Percentiles rank a stretch among this genome's conserved stretches.
Conservation (phyloP, 2,888 invertebrate genomes). For the Arge pagana region DNA sequence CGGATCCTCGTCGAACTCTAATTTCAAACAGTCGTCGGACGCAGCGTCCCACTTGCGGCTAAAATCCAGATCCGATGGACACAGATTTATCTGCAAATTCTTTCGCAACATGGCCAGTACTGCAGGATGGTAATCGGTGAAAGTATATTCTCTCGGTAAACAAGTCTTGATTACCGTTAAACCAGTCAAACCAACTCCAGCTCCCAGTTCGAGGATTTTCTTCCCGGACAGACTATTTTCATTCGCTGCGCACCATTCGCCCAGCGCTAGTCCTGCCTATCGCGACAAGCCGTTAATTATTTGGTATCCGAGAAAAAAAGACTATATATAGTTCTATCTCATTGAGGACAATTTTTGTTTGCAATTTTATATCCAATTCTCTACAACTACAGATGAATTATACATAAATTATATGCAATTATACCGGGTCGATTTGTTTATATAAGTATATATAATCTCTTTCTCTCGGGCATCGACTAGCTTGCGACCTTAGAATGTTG, state of each 20-base stretch:
- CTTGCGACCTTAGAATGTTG: not conserved
- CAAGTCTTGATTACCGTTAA: conserved; percentile 65
- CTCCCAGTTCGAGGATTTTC: conserved; percentile 74
- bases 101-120: conserved; percentile 68
- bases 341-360: conserved; percentile 8
- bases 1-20: conserved; percentile 14
- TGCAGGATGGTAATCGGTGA: conserved; percentile 72
- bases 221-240: conserved; percentile 61
- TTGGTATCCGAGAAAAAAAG: not conserved
- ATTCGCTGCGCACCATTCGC: conserved; percentile 72
- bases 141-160: conserved; percentile 61
- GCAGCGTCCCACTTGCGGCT: no score
- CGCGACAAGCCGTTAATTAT: not conserved
- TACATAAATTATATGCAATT: conserved; percentile 2
- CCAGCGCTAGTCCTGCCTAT: conserved; percentile 71
- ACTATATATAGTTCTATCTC: no score
- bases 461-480: not conserved
- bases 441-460: not conserved
- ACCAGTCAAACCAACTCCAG: conserved; percentile 77
- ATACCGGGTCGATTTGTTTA: not conserved
- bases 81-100: conserved; percentile 69
- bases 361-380: not conserved
- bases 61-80: not conserved
- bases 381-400: not conserved
- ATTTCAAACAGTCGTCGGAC: conserved; percentile 25